Percentiles rank a stretch among this genome's conserved stretches.
Conservation (phyloP, 2,888 invertebrate species). For the Drosophila percnosoma region DNA sequence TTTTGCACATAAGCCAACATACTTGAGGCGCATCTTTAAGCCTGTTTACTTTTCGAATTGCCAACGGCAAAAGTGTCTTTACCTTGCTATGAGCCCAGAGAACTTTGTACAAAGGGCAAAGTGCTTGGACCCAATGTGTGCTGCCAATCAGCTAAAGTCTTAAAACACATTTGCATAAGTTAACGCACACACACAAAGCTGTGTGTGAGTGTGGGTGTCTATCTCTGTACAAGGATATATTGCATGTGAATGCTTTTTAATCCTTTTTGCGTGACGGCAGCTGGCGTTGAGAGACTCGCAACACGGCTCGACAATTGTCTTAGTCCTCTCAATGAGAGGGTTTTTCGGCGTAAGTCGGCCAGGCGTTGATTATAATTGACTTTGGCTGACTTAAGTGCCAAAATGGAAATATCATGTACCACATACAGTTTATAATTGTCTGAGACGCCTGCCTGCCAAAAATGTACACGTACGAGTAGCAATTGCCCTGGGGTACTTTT, state of each 20-base stretch:
- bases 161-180: slow-evolving; percentile 76
- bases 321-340: not conserved
- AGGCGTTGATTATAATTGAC: slow-evolving; percentile 83
- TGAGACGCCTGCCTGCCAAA: slow-evolving; percentile 26
- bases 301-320: slow-evolving; percentile 52
- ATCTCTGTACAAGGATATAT: slow-evolving; percentile 29
- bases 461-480: slow-evolving; percentile 18
- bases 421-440: slow-evolving; percentile 56
- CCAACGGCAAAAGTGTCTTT: slow-evolving; percentile 33
- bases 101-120: slow-evolving; percentile 12
- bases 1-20: slow-evolving; percentile 1
- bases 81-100: slow-evolving; percentile 14
- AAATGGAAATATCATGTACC: slow-evolving; percentile 85
- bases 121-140: slow-evolving; percentile 36
- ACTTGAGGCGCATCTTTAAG: not conserved
- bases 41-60: slow-evolving; percentile 23
- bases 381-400: slow-evolving; percentile 84
- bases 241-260: slow-evolving; percentile 68
- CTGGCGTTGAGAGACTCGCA: slow-evolving; percentile 39
- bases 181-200: slow-evolving; percentile 35
- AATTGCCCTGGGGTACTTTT: slow-evolving; percentile 27
- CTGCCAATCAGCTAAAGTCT: slow-evolving; percentile 74
- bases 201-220: not conserved
- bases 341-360: slow-evolving; percentile 1
- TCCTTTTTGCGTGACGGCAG: slow-evolving; percentile 68